A percentile compares a stretch with the other conserved stretches of the same genome.
Conservation (phyloP, 2,797 vertebrate genomes). For the Acestrorhynchus altus region DNA sequence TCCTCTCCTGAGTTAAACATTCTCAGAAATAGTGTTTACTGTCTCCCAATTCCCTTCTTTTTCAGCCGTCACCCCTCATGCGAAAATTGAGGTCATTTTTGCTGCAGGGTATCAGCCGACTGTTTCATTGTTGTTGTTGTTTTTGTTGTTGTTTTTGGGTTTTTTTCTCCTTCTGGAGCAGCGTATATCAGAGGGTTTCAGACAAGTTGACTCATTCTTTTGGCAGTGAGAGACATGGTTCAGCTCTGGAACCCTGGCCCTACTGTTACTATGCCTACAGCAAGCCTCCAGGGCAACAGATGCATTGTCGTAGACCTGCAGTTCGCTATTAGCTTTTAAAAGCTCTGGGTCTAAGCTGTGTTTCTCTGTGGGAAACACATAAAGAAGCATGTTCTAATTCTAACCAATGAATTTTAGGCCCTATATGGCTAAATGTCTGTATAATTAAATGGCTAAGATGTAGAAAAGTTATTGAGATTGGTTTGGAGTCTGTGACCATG, state of each 20-base stretch:
- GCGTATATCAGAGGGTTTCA: not conserved
- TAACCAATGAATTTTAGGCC: too few relatives aligned
- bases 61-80: not conserved
- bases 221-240: too few relatives aligned
- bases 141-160: not conserved
- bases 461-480: too few relatives aligned
- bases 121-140: too few relatives aligned
- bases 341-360: not conserved
- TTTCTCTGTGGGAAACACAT: too few relatives aligned
- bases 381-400: too few relatives aligned
- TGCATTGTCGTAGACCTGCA: not conserved
- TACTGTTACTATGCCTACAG: not conserved
- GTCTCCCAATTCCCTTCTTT: not conserved
- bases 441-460: too few relatives aligned
- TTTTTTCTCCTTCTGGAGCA: not conserved
- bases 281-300: not conserved
- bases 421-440: too few relatives aligned
- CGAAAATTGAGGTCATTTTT: not conserved
- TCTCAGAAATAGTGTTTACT: not conserved
- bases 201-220: not conserved
- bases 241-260: not conserved
- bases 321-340: not conserved
- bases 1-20: not conserved
- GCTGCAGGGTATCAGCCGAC: too few relatives aligned
- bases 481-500: too few relatives aligned